Percentiles rank a stretch among this genome's conserved stretches.
Evolutionary conservation across 1,140 invertebrate species (phyloP).

Genomic region (Euwallacea fornicatus): DNA sequence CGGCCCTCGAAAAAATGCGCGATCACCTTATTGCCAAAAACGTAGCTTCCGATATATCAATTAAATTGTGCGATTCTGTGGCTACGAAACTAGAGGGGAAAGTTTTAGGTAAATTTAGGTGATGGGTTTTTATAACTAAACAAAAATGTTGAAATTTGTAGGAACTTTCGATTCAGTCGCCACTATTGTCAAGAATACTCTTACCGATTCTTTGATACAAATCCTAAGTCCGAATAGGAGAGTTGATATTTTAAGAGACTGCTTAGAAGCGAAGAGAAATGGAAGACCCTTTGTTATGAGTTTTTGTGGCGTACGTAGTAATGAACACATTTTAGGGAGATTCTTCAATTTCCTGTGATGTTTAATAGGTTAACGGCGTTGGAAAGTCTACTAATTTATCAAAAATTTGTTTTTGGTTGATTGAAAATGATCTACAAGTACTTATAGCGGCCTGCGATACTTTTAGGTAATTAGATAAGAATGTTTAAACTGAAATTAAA

Average conservation of each 20-base stretch:
- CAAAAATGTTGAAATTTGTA: neutral
- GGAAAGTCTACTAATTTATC: slow-evolving; percentile 99
- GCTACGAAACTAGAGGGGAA: slow-evolving; percentile 91
- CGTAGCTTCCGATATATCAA: slow-evolving; percentile 94
- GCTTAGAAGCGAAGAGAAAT: slow-evolving; percentile 82
- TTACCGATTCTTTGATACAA: slow-evolving; percentile 84
- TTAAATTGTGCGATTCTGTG: slow-evolving; percentile 94
- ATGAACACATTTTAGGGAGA: too few relatives aligned
- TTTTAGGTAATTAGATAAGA: slow-evolving; percentile 59
- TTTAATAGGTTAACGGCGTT: slow-evolving; percentile 82
- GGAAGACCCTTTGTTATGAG: slow-evolving; percentile 91
- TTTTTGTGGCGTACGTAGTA: slow-evolving; percentile 88
- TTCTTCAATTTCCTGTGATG: too few relatives aligned
- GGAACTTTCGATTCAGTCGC: slow-evolving; percentile 93
- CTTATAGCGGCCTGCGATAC: slow-evolving; percentile 99
- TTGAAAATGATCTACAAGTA: slow-evolving; percentile 95
- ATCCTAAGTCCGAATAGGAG: slow-evolving; percentile 93
- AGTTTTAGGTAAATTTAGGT: slow-evolving; percentile 55
- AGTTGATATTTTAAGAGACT: slow-evolving; percentile 96
- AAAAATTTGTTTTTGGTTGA: slow-evolving; percentile 99
- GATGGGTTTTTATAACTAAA: neutral
- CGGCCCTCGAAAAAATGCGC: slow-evolving; percentile 91
- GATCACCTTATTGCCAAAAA: slow-evolving; percentile 98
- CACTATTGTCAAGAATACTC: slow-evolving; percentile 76
- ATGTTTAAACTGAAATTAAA: neutral